Evolutionary conservation across 2,797 vertebrate genomes (phyloP), one percentile per base, ranked within the genome.

Genomic region (Pitangus sulphuratus): DNA sequence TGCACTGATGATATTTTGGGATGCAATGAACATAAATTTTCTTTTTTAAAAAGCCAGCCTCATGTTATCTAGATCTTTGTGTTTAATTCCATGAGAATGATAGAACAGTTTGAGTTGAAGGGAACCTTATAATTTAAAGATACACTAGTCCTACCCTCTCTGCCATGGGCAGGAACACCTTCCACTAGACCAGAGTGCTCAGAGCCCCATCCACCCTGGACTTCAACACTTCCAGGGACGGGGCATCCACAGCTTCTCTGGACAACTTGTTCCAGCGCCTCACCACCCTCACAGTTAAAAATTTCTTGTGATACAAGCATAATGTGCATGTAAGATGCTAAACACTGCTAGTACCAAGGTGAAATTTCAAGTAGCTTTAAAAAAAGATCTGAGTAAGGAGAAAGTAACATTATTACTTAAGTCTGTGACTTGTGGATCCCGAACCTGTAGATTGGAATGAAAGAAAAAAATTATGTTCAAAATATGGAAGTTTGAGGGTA

Each of bases 341-440:
- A 81, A 61, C 30, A 11, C 33, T 62, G 20, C 22, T 80, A 24
- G 16, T 56, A 75, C 12, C 26, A 51, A 33, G 3, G 22, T 53
- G 39, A 70, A 60, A 51, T 53, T 51, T 77, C 8, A 90, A 57
- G 47, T 61, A 44, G 21, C 25, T 80, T 57, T 48, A 21, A 64
- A 91, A 45, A 47, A 61, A 15, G 3, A 4, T 31, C 8, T 78
- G 13, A 4, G 1, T 51, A 33, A 53, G 26, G 33, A 0, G 0
- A 50, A 56, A 48, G 42, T 28, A 54, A 12, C 14, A 4, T 33
- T 48, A 9, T 78, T 51, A n/a, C 44, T 42, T 65, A 7, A 18
- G 10, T 33, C 9, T 44, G 15, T 81, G n/a, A 37, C 47, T 51
- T 65, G 17, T 70, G 33, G 21, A 40, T 77, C 9, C 30, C 35